These are phyloP conservation scores for Pteropus alecto DNA, from an alignment of 2,113 vertebrate genomes.

Conservation along the genomic window DNA sequence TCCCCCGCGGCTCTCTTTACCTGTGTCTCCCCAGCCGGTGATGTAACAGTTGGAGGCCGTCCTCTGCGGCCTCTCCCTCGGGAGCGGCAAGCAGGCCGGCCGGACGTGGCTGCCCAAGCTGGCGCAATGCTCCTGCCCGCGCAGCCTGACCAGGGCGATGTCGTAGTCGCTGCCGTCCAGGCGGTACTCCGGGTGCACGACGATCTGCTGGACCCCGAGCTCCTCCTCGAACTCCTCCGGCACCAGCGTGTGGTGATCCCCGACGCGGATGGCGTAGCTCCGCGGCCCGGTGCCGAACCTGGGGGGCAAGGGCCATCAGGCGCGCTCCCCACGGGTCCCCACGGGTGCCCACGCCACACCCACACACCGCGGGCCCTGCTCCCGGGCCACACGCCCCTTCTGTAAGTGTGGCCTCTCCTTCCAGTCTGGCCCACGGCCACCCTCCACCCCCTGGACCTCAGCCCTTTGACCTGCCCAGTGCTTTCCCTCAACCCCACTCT, in stretches of 20 bases:
- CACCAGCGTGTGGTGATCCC: constrained; percentile 96
- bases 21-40: constrained; percentile 99
- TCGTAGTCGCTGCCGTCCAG: constrained; percentile 93
- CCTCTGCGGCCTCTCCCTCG: constrained; percentile 90
- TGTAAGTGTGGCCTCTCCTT: neutral
- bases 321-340: no score
- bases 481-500: neutral
- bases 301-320: neutral
- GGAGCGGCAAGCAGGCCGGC: constrained; percentile 91
- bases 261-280: constrained; percentile 92
- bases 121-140: constrained; percentile 85
- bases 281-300: constrained; percentile 94
- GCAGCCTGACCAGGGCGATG: constrained; percentile 91
- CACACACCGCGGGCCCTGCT: no score
- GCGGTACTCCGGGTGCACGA: constrained; percentile 89
- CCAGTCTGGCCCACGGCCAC: neutral
- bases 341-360: no score
- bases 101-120: constrained; percentile 89
- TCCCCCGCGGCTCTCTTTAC: constrained; percentile 71
- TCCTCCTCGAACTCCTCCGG: constrained; percentile 95
- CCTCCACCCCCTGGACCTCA: neutral
- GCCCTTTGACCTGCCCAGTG: neutral
- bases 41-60: constrained; percentile 92
- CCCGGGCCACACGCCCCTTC: neutral
- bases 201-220: constrained; percentile 88